These are phyloP conservation scores for Diploscapter pachys DNA, from an alignment of 1,140 invertebrate species.

Conservation along the genomic window DNA sequence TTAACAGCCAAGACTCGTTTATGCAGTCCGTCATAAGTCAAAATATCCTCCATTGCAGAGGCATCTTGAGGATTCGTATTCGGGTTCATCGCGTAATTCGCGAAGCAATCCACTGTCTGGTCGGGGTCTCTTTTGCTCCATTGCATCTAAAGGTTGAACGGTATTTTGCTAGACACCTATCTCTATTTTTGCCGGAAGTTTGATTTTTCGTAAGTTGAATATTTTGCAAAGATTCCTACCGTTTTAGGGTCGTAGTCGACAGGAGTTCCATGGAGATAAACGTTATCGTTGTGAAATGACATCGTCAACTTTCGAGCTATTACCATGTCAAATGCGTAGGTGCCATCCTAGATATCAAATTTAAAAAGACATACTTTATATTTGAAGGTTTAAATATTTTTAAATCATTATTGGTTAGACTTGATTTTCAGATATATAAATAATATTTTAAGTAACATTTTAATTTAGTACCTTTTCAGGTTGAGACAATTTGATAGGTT, in stretches of 20 bases:
- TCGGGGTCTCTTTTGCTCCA: slow-evolving; percentile 33
- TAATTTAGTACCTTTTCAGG: no score
- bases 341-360: slow-evolving; percentile 33
- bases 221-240: slow-evolving; percentile 8
- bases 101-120: slow-evolving; percentile 15
- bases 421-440: no score
- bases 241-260: slow-evolving; percentile 42
- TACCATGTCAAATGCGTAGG: slow-evolving; percentile 45
- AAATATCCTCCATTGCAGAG: no score
- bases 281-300: slow-evolving; percentile 24
- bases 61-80: neutral
- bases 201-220: no score
- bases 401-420: no score
- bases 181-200: neutral
- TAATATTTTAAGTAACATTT: no score
- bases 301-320: slow-evolving; percentile 41
- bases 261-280: slow-evolving; percentile 30
- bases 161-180: no score
- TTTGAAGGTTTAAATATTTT: no score
- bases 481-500: no score
- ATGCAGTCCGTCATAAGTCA: no score
- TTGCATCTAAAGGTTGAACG: slow-evolving; percentile 9
- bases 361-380: no score
- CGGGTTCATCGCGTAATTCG: slow-evolving; percentile 2
- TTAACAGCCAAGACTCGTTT: no score